Evolutionary conservation across 2,797 vertebrate genomes (phyloP), one percentile per base, ranked within the genome.

Genomic region (Xyrichtys novacula): DNA sequence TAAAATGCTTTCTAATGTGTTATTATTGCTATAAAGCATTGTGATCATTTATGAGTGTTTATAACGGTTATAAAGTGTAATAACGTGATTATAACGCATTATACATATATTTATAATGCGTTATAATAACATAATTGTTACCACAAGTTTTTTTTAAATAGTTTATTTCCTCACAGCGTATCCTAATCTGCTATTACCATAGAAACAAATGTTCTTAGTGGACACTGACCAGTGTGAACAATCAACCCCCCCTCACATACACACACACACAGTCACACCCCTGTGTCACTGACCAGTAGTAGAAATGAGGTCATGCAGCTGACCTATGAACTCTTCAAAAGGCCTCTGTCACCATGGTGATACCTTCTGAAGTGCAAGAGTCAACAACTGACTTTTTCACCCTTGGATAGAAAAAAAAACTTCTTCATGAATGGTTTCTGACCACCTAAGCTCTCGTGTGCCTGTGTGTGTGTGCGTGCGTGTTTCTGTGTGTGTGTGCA

Each of bases 271-370:
- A 58, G 23, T 48, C 71, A 65, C 70, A 80, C 38, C 49, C 38
- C 19, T 17, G 42, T 61, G 60, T 81, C 68, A 65, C 71, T 53
- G 66, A 76, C 84, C 61, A 66, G 71, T 19, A 39, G 39, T 64
- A 36, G 73, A 66, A 84, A 82, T 81, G 81, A 86, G 83, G 80
- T 83, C 82, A 76, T 63, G 39, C 66, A 31, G 16, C 75, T 78
- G 81, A 88, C 83, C 81, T 83, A 15, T 50, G 71, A 79, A 73
- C 74, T 81, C 76, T 77, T 53, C 68, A 74, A 83, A 74, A 79
- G 72, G 65, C 59, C 32, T 59, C 52, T 22, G 64, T 83, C 70
- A 53, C 75, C 74, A 74, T 78, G 64, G 65, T 17, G 26, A 85
- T 66, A 49, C 46, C 65, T 59, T 81, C 76, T 76, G 52, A 74